phyloP scores from a whole-genome alignment of 2,113 vertebrate species.

The Laticauda laticaudata region DNA sequence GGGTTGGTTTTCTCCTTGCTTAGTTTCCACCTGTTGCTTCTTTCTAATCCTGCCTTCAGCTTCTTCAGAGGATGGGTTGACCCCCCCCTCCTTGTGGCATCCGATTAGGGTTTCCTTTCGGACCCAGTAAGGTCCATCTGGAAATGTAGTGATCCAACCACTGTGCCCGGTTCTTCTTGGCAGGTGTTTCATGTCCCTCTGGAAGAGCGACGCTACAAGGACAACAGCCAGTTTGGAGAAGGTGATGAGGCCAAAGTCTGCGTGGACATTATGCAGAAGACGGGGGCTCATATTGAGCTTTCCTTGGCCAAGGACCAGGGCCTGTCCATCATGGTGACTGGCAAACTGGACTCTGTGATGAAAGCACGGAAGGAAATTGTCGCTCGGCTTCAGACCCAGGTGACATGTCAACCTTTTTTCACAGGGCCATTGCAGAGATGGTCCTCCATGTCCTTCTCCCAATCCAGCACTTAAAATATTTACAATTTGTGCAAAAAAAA shows the following conservation, averaged over 20 bases:
- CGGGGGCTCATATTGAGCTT: constrained; percentile 78
- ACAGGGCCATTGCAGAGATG: too few species aligned
- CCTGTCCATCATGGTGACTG: constrained; percentile 81
- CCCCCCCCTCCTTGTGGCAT: too few species aligned
- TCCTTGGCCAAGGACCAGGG: constrained; percentile 81
- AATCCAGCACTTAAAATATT: not conserved
- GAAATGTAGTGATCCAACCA: not conserved
- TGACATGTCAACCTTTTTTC: constrained; percentile 19
- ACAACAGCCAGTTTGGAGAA: constrained; percentile 81
- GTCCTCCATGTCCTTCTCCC: not conserved
- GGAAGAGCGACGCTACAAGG: constrained; percentile 81
- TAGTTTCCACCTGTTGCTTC: too few species aligned
- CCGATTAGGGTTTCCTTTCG: too few species aligned
- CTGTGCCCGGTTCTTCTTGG: not conserved
- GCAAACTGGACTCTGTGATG: constrained; percentile 78
- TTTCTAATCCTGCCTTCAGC: too few species aligned
- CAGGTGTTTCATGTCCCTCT: constrained; percentile 79
- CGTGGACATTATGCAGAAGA: constrained; percentile 79
- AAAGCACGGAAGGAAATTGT: constrained; percentile 82
- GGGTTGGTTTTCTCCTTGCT: too few species aligned
- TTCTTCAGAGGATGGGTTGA: too few species aligned
- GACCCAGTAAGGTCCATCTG: too few species aligned
- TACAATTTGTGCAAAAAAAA: too few species aligned
- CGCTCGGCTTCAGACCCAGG: constrained; percentile 78
- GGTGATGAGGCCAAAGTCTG: constrained; percentile 79